Evolutionary conservation across 2,888 invertebrate genomes (phyloP), one percentile per base, ranked within the genome.

Genomic region (Eupeodes latifasciatus): DNA sequence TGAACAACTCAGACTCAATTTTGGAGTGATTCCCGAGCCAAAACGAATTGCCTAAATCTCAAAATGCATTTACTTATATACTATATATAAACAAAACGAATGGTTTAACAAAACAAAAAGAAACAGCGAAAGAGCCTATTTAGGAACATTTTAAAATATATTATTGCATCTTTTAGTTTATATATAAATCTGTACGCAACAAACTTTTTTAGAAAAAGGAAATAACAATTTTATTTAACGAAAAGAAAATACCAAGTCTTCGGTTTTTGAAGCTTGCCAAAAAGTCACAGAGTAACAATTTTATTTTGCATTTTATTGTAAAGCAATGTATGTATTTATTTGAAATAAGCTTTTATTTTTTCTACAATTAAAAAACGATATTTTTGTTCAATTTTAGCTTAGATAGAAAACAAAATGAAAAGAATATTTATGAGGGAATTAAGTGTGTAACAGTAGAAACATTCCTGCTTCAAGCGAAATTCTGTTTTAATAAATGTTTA

Each of bases 1-100:
- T 91, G 99, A 99, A 94, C 99, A 99, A 94, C 94, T 99, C 69
- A 95, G 98, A 92, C 94, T 96, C 87, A 96, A 96, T 92, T 97
- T 97, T 92, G 98, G 98, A 44, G 44, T 47, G 7, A 34, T 79
- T 64, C 77, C 77, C 12, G 78, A 49, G 12, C n/a, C 47, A 72
- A 81, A 81, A 67, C 34, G 64, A 61, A 6, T 12, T 3, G 57
- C 40, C 19, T 64, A 77, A 77, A 71, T 76, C 69, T 69, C 55
- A 57, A 36, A 62, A 62, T 36, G 10, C 12, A 69, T 71, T 71
- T 71, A 71, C 12, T 11, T 59, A 36, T 34, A 14, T 49, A 49
- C n/a, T 5, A 12, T 14, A 59, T 59, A 34, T 59, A 14, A 34
- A 27, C 27, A 27, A 16, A 53, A 62, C 16, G 27, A 66, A 49